Base-by-base conservation (phyloP, 2,113 vertebrate genomes). In the Tragelaphus strepsiceros region DNA sequence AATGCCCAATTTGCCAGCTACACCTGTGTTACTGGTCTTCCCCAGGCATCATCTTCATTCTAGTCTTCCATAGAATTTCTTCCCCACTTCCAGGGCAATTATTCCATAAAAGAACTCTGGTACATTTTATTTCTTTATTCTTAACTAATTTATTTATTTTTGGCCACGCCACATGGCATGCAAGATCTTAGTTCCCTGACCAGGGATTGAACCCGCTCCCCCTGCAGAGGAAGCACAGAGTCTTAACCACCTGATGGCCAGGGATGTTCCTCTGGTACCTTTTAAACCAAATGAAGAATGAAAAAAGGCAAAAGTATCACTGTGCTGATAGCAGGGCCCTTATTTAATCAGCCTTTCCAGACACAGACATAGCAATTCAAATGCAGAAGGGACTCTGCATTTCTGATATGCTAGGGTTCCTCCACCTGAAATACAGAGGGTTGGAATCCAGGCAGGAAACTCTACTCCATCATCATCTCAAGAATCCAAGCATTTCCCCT, bases 51-150 rank as follows among this genome's bases (percentile, higher is more conserved):
- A 17, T 91, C 35, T 90, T 95, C 39, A 58, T 78, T 95, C 77
- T 92, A 92, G 83, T 46, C 62, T 82, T 96, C 92, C 49, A 16
- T n/a, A 80, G 22, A 91, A 89, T 96, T 64, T 82, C 90, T 49
- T 74, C 49, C 35, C 97, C 61, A 67, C 90, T 83, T 35, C 64
- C 21, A 90, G 43, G 16, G 77, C 32, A 94, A 32, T 58, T 83
- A 39, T 54, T 78, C 58, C 92, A 86, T 14, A 54, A 97, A 90
- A 97, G 83, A 62, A 43, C 35, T 97, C 80, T 86, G 30, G 92
- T 54, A 32, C 43, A 46, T 92, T 30, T 97, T 39, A 22, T 74
- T 71, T 71, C 12, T 71, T 74, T 39, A 74, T 22, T 71, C n/a
- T 71, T 6, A 39, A 71, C 21, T 71, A 12, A 22, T 71, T 71